Evolutionary conservation across 2,888 invertebrate species (phyloP).

Genomic region (Ptilodon capucinus): DNA sequence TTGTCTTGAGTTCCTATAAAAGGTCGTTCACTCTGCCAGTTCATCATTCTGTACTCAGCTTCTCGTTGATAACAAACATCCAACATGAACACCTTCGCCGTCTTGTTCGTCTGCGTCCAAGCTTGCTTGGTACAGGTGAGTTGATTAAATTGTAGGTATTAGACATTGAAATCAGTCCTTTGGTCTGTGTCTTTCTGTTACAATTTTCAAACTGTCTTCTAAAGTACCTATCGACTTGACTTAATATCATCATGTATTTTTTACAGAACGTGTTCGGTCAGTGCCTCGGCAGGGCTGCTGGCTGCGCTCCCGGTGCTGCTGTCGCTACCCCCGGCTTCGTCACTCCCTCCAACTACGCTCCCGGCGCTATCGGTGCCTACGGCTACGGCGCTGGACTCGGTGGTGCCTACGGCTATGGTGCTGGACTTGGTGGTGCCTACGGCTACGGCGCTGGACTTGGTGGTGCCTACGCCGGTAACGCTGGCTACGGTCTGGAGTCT

Average conservation of each 20-base stretch:
- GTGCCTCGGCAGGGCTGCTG: constrained; percentile 21
- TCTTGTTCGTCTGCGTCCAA: constrained; percentile 22
- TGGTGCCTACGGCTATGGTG: too few species aligned
- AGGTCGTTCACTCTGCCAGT: background rate
- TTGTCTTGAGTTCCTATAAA: background rate
- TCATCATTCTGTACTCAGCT: background rate
- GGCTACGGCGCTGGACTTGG: constrained; percentile 1
- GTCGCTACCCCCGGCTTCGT: background rate
- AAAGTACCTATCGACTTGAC: too few species aligned
- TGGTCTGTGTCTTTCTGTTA: too few species aligned
- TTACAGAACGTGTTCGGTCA: constrained; percentile 19
- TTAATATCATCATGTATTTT: background rate
- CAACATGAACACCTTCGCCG: constrained; percentile 17
- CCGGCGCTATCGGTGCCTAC: background rate
- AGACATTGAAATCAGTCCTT: too few species aligned
- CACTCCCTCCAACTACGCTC: too few species aligned
- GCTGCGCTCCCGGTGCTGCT: constrained; percentile 6
- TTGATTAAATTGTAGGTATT: too few species aligned
- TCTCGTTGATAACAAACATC: constrained; percentile 1
- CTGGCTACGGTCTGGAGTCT: background rate
- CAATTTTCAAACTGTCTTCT: too few species aligned
- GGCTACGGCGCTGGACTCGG: constrained; percentile 13
- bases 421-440: background rate
- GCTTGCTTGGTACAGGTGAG: constrained; percentile 23
- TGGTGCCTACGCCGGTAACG: background rate